Evolutionary conservation across 2,888 invertebrate species (phyloP).

Genomic region (Protodeltote pygarga): DNA sequence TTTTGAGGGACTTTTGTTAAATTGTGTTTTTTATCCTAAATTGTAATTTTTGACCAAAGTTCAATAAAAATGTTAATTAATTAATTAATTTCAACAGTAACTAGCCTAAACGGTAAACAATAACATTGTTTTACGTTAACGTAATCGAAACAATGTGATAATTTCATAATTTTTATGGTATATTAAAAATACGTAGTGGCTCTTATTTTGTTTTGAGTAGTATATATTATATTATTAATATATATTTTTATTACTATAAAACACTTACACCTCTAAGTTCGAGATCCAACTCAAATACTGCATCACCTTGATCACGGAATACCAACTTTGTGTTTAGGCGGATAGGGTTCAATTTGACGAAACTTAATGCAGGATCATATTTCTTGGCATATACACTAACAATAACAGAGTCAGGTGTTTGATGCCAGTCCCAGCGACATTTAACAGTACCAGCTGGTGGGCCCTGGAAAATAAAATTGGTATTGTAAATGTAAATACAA

Average conservation of each 20-base stretch:
- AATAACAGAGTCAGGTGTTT: slow-evolving; percentile 94
- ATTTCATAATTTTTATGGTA: too few species aligned
- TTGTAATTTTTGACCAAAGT: too few species aligned
- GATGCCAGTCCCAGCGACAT: slow-evolving; percentile 98
- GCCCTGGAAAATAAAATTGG: slow-evolving; percentile 72
- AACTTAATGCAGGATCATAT: slow-evolving; percentile 92
- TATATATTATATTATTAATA: too few species aligned
- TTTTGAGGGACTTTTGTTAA: too few species aligned
- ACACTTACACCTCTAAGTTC: slow-evolving; percentile 92
- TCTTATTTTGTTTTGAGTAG: too few species aligned
- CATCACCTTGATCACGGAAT: slow-evolving; percentile 92
- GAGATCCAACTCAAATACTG: slow-evolving; percentile 91
- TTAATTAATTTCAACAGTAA: too few species aligned
- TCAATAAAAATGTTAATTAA: too few species aligned
- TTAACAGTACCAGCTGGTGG: slow-evolving; percentile 85
- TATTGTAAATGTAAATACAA: not conserved
- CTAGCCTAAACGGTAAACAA: too few species aligned
- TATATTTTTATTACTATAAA: not conserved
- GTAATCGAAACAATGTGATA: too few species aligned
- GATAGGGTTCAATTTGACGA: slow-evolving; percentile 94
- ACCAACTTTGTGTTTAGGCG: slow-evolving; percentile 91
- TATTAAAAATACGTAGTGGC: too few species aligned
- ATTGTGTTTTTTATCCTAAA: too few species aligned
- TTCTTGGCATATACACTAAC: slow-evolving; percentile 97
- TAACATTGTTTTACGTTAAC: too few species aligned